Conservation (phyloP, 2,797 vertebrate genomes). For the Enteromius trimaculatus region DNA sequence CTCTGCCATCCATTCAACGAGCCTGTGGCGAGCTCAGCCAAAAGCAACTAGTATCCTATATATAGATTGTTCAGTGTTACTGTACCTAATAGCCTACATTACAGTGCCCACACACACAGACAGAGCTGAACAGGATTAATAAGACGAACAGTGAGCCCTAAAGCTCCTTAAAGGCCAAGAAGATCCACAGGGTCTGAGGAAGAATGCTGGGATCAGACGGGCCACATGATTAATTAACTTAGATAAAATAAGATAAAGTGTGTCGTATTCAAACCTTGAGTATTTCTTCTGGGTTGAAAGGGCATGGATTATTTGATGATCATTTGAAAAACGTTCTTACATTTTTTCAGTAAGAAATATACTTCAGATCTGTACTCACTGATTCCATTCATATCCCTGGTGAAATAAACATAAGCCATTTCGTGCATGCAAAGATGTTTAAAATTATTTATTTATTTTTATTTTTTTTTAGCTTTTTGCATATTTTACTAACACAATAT, state of each 20-base stretch:
- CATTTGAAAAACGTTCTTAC: not conserved
- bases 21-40: slow-evolving; percentile 20
- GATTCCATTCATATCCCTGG: not conserved
- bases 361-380: not conserved
- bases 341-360: not conserved
- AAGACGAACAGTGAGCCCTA: slow-evolving; percentile 21
- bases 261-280: not conserved
- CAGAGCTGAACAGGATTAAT: slow-evolving; percentile 31
- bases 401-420: not conserved
- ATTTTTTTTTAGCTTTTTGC: not conserved
- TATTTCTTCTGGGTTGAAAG: not conserved
- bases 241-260: not conserved
- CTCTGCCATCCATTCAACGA: slow-evolving; percentile 15
- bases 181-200: not conserved
- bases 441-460: no score
- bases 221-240: not conserved
- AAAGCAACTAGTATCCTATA: slow-evolving; percentile 22
- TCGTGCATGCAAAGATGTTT: not conserved
- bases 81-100: not conserved
- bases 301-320: not conserved
- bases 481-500: not conserved
- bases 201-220: not conserved
- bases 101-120: slow-evolving; percentile 15
- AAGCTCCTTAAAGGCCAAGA: slow-evolving; percentile 55
- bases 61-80: slow-evolving; percentile 21